Percentiles rank a stretch among this genome's conserved stretches.
These are phyloP conservation scores for Erinaceus europaeus DNA, from an alignment of 2,113 vertebrate species.

Conservation along the genomic window DNA sequence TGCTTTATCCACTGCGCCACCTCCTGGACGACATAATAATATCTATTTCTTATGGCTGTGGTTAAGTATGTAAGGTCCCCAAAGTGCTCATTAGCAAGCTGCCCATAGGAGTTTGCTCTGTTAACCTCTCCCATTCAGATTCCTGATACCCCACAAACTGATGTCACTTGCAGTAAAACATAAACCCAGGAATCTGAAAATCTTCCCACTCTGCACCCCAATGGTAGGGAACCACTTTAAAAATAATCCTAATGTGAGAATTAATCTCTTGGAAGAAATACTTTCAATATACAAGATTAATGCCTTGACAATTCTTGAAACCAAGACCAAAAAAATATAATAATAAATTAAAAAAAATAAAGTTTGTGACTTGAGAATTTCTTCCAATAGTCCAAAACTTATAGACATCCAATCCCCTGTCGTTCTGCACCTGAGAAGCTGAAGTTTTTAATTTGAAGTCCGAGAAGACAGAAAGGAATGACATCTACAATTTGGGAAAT, in stretches of 20 bases:
- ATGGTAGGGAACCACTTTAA: background rate
- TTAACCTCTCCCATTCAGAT: background rate
- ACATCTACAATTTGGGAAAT: constrained; percentile 11
- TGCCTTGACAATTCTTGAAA: constrained; percentile 8
- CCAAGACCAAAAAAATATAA: constrained; percentile 22
- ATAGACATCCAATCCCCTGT: background rate
- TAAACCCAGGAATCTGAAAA: background rate
- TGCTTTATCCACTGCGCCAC: too few relatives aligned
- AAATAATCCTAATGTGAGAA: background rate
- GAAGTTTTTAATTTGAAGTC: constrained; percentile 2
- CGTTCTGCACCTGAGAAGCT: background rate
- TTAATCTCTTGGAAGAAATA: constrained; percentile 4
- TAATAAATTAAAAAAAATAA: constrained; percentile 36
- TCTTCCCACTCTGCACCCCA: background rate
- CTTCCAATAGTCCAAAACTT: background rate
- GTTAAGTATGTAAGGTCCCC: background rate
- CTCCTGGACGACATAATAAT: too few relatives aligned
- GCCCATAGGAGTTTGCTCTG: background rate
- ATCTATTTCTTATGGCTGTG: constrained; percentile 6
- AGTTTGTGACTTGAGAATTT: background rate
- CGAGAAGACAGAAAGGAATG: constrained; percentile 22
- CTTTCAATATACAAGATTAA: background rate
- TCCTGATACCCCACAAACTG: background rate
- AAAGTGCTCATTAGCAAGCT: background rate
- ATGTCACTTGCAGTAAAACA: background rate